Base-by-base conservation (phyloP, 2,113 vertebrate genomes). In the Nicator chloris region DNA sequence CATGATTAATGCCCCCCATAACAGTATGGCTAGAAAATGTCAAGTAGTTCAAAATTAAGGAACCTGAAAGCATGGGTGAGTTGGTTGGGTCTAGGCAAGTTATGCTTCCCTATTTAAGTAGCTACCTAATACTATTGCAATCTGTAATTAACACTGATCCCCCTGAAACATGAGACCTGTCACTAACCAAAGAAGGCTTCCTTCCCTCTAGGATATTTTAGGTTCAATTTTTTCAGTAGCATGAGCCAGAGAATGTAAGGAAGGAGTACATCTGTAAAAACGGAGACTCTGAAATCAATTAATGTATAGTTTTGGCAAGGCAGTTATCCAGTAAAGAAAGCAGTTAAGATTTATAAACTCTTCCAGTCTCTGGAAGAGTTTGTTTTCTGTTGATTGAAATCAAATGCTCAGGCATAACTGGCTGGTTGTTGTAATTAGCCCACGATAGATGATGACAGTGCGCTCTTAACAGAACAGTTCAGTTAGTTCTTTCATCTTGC, bases 321-420 rank as follows among this genome's bases (percentile, higher is more conserved):
- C 61, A 54, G 30, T 72, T 91, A 80, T 54, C 59, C 63, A 94
- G 37, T 73, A 72, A 82, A 94, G 60, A 90, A 83, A 50, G 30
- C 30, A 53, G 64, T 94, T 50, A 33, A 85, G 82, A 54, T 75
- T 86, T 72, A 76, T 60, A 79, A 68, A 45, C 42, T 83, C 22
- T 60, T 73, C 22, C 44, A 60, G 47, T 39, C n/a, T 78, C 70
- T 91, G 73, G 47, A 71, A 88, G 28, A 78, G 30, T 89, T 82
- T 88, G 49, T 47, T 90, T 54, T 61, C 60, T 86, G n/a, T 56
- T 94, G 90, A 86, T 92, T 92, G 88, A 75, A 92, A 88, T 88
- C 68, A 93, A 94, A 92, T 92, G 79, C 84, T 82, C 26, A 80
- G 54, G 54, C 54, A 13, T 78, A 82, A 44, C 20, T 81, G 64